A percentile compares a stretch with the other conserved stretches of the same genome.
phyloP scores from a whole-genome alignment of 2,888 invertebrate genomes.

The Allolobophora icterica region DNA sequence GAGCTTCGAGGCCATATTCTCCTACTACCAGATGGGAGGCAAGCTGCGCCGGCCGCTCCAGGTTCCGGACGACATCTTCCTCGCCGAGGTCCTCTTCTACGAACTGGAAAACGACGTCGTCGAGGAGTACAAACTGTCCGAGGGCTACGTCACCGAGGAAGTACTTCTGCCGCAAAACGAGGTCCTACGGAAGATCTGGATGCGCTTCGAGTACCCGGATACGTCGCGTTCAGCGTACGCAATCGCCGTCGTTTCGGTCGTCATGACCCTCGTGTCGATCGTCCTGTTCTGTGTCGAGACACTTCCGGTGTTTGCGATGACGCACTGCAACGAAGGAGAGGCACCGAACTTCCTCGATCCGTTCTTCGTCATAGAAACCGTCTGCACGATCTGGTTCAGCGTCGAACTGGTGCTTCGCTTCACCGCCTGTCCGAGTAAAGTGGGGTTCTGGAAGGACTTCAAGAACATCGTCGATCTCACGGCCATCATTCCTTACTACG shows the following conservation, averaged over 20 bases:
- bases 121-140: constrained; percentile 61
- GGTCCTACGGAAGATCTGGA: constrained; percentile 61
- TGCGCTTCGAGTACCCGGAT: constrained; percentile 65
- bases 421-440: constrained; percentile 66
- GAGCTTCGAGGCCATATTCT: constrained; percentile 64
- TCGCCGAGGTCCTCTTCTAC: constrained; percentile 62
- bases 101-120: constrained; percentile 63
- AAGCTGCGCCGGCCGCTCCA: constrained; percentile 60
- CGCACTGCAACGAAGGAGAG: constrained; percentile 56
- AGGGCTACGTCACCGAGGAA: constrained; percentile 52
- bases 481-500: constrained; percentile 68
- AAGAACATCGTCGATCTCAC: constrained; percentile 68
- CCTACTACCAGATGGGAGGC: constrained; percentile 64
- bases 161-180: constrained; percentile 59
- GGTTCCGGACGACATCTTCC: constrained; percentile 64
- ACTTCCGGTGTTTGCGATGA: constrained; percentile 55
- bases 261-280: constrained; percentile 63
- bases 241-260: constrained; percentile 62
- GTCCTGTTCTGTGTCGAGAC: constrained; percentile 65
- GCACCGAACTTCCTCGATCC: constrained; percentile 60
- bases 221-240: constrained; percentile 62
- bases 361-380: constrained; percentile 67
- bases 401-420: constrained; percentile 66
- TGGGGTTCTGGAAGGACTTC: constrained; percentile 66
- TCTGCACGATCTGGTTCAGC: constrained; percentile 68